Evolutionary conservation across 2,113 vertebrate genomes (phyloP), one percentile per base, ranked within the genome.

Genomic region (Maylandia zebra): DNA sequence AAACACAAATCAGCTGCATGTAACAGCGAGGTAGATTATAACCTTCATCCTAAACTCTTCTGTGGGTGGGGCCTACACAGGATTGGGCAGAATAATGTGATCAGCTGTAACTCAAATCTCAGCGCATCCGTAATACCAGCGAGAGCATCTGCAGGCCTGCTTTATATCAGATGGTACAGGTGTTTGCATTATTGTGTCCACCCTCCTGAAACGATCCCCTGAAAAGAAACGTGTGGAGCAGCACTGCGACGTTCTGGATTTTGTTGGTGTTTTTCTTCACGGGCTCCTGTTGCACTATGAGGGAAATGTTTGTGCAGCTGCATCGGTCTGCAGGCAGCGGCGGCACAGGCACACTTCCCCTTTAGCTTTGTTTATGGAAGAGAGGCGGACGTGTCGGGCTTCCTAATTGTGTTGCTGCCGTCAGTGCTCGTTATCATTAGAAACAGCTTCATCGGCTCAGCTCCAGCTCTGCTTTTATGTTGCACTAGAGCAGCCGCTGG

Each of bases 231-330:
- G 43, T 19, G 5, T 53, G 22, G 79, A 83, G 83, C 86, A 50
- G 64, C 12, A 22, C 90, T 91, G 92, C 27, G 64, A 91, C 85
- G 10, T 91, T 53, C 13, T 92, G 86, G 74, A 89, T 82, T 78
- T 45, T 66, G 17, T 53, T 89, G 89, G 48, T 81, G 86, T 79
- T 90, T 83, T 55, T 85, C 88, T 91, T 90, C 87, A 85, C 74
- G 85, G 76, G 84, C 45, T 69, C 53, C 80, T 22, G 86, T 89
- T 88, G 88, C 76, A 79, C 74, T 27, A 81, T 45, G 53, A 88
- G 50, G 61, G 86, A 90, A 78, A 81, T 0, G 84, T 78, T 56
- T 87, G 88, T 89, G 84, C 19, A 52, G 71, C 85, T 84, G 41
- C 76, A 32, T n/a, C 84, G 32, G 81, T 22, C 38, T 12, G 81